A percentile compares a stretch with the other conserved stretches of the same genome.
These are phyloP conservation scores for Idaea aversata DNA, from an alignment of 2,888 invertebrate genomes.

Conservation along the genomic window DNA sequence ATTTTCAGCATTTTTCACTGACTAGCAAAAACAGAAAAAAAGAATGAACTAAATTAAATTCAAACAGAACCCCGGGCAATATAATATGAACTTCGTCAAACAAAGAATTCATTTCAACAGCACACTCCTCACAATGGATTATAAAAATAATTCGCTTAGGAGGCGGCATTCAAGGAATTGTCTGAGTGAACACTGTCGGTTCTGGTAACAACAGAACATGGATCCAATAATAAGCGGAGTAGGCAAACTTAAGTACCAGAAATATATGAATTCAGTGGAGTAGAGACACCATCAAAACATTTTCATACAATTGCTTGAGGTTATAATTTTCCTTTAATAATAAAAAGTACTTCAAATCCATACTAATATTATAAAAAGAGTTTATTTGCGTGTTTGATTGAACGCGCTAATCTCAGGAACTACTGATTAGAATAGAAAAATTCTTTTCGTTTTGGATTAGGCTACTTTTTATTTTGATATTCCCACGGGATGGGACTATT, in stretches of 20 bases:
- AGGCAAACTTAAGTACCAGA: not conserved
- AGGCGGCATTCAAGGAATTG: not conserved
- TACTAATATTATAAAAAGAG: too few species aligned
- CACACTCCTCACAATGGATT: not conserved
- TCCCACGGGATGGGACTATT: too few species aligned
- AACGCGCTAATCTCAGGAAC: too few species aligned
- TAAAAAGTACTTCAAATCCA: too few species aligned
- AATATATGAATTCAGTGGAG: not conserved
- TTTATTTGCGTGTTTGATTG: too few species aligned
- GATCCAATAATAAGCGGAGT: not conserved
- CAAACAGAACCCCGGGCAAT: not conserved
- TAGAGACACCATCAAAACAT: too few species aligned
- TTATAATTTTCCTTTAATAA: too few species aligned
- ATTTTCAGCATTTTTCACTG: not conserved
- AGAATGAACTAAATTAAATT: not conserved
- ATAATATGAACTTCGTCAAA: not conserved
- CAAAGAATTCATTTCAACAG: slow-evolving; percentile 1
- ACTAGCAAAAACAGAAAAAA: not conserved
- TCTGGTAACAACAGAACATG: not conserved
- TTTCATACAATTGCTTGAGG: too few species aligned
- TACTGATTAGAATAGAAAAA: too few species aligned
- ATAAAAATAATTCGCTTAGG: not conserved
- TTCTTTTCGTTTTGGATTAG: too few species aligned
- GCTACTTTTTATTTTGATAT: too few species aligned
- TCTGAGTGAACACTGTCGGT: not conserved